A percentile compares a stretch with the other conserved stretches of the same genome.
Evolutionary conservation across 2,888 invertebrate genomes (phyloP).

Genomic region (Coenonympha glycerion): DNA sequence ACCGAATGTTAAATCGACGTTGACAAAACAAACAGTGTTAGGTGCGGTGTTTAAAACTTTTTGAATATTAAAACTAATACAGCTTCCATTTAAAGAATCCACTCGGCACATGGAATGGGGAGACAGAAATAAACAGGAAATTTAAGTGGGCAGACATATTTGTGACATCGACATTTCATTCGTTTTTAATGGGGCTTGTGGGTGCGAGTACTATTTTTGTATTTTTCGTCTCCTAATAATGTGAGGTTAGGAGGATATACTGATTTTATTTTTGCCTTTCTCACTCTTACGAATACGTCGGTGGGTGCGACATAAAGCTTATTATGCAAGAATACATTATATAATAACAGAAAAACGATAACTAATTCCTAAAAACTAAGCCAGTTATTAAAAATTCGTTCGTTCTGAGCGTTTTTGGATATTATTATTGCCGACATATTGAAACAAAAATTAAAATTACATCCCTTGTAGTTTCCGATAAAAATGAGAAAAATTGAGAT

Average conservation of each 20-base stretch:
- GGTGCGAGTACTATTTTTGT: conserved; percentile 43
- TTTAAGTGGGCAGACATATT: conserved; percentile 59
- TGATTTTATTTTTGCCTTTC: too few relatives aligned
- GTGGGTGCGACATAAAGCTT: too few relatives aligned
- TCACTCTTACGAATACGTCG: too few relatives aligned
- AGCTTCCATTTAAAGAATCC: conserved; percentile 46
- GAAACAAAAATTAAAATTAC: too few relatives aligned
- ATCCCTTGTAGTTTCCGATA: too few relatives aligned
- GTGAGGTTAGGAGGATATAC: too few relatives aligned
- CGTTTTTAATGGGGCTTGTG: conserved; percentile 43
- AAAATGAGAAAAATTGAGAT: too few relatives aligned
- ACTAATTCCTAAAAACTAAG: not conserved
- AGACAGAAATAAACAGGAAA: conserved; percentile 66
- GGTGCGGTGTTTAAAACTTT: too few relatives aligned
- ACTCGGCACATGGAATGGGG: conserved; percentile 40
- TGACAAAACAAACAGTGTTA: conserved; percentile 11
- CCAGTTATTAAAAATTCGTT: too few relatives aligned
- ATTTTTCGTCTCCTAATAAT: not conserved
- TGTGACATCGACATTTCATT: conserved; percentile 61
- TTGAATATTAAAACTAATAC: conserved; percentile 39
- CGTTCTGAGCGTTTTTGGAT: too few relatives aligned
- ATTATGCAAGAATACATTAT: not conserved
- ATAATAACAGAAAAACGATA: not conserved
- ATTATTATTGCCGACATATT: too few relatives aligned
- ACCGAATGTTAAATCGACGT: conserved; percentile 9